Evolutionary conservation across 2,113 vertebrate species (phyloP).

Genomic region (Rousettus leschenaultii): DNA sequence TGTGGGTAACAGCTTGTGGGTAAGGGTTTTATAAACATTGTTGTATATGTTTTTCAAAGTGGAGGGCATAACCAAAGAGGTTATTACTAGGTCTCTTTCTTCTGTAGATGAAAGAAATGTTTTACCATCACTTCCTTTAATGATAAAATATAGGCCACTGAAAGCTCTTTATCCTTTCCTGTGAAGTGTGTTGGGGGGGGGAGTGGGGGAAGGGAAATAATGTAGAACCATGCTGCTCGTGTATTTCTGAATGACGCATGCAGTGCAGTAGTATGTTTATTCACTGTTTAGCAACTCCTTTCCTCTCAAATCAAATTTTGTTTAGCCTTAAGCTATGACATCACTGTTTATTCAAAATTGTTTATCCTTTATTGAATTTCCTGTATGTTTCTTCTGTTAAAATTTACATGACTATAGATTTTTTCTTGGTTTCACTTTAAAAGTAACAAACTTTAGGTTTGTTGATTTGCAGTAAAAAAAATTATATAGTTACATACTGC

Average conservation of each 20-base stretch:
- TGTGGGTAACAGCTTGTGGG: not conserved
- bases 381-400: not conserved
- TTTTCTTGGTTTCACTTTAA: not conserved
- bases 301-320: not conserved
- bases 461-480: not conserved
- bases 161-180: not conserved
- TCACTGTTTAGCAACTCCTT: not conserved
- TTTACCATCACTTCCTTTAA: not conserved
- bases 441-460: not conserved
- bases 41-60: not conserved
- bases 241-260: not conserved
- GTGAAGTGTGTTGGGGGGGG: not conserved
- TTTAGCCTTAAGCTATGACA: not conserved
- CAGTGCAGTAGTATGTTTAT: not conserved
- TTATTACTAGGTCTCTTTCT: not conserved
- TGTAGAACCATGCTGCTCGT: not conserved
- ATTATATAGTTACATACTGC: not conserved
- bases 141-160: not conserved
- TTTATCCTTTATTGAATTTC: not conserved
- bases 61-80: not conserved
- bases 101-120: not conserved
- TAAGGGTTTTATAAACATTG: constrained; percentile 20
- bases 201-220: not conserved
- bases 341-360: not conserved
- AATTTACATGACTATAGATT: not conserved